Percentiles rank a stretch among this genome's conserved stretches.
These are phyloP conservation scores for Apis mellifera DNA, from an alignment of 1,140 invertebrate species.

Conservation along the genomic window Amel_HAv3.1 CM009938.2:8453001-8453500, in stretches of 20 bases:
- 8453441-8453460: background rate
- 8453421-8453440: background rate
- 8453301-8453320: background rate
- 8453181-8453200: background rate
- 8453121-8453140: too few species aligned
- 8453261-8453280: background rate
- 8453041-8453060: too few species aligned
- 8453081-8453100: too few species aligned
- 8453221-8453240: background rate
- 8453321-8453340: background rate
- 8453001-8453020: too few species aligned
- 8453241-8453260: background rate
- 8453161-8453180: background rate
- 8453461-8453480: background rate
- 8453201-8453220: background rate
- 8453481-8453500: conserved; percentile 1
- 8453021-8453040: too few species aligned
- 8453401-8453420: background rate
- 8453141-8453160: background rate
- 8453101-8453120: too few species aligned
- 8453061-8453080: too few species aligned
- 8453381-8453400: background rate
- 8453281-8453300: background rate
- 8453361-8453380: background rate
- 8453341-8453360: background rate